Percentiles rank a stretch among this genome's conserved stretches.
These are phyloP conservation scores for Melipona beecheii DNA, from an alignment of 2,888 invertebrate species.

Conservation along the genomic window DNA sequence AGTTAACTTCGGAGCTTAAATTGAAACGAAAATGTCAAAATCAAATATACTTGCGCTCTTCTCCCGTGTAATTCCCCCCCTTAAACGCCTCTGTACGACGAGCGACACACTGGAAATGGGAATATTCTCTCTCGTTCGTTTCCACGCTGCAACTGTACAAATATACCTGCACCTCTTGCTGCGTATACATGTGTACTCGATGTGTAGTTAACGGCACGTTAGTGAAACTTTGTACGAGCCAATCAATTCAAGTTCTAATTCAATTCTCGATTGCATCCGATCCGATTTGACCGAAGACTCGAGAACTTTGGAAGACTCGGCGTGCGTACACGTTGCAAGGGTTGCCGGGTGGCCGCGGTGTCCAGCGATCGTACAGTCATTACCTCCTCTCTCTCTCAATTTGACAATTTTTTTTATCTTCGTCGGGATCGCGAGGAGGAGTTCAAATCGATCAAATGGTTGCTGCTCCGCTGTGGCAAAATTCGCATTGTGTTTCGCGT, in stretches of 20 bases:
- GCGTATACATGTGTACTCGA: too few species aligned
- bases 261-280: not conserved
- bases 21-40: too few species aligned
- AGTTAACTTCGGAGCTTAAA: too few species aligned
- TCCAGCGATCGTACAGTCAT: not conserved
- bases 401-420: constrained; percentile 5
- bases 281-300: not conserved
- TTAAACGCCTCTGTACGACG: too few species aligned
- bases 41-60: too few species aligned
- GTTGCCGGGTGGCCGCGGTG: not conserved
- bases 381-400: not conserved
- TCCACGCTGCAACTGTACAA: too few species aligned
- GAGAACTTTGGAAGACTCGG: not conserved
- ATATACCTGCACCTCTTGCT: too few species aligned
- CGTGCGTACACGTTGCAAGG: too few species aligned
- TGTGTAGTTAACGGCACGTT: not conserved
- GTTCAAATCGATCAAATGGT: not conserved
- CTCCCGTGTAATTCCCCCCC: too few species aligned
- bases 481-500: constrained; percentile 41
- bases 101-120: too few species aligned
- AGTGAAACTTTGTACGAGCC: not conserved
- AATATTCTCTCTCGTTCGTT: too few species aligned
- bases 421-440: constrained; percentile 9
- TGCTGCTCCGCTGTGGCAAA: constrained; percentile 38
- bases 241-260: not conserved